Conservation (phyloP, 1,140 invertebrate species). For the Drosophila bipectinata region DNA sequence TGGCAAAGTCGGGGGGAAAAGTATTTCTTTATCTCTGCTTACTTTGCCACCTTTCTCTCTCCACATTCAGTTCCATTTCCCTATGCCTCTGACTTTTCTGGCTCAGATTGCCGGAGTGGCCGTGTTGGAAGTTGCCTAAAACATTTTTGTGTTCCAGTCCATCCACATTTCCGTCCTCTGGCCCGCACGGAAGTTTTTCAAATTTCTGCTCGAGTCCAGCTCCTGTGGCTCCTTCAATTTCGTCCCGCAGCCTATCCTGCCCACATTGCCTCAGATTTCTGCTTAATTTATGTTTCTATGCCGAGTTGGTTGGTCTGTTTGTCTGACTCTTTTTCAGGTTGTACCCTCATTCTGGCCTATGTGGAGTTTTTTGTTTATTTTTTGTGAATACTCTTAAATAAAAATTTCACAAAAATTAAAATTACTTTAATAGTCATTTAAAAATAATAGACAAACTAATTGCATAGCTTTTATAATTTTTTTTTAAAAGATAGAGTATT, state of each 20-base stretch:
- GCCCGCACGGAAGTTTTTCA: conserved; percentile 54
- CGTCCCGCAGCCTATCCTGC: not conserved
- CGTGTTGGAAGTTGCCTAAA: conserved; percentile 59
- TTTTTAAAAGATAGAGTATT: not conserved
- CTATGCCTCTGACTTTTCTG: conserved; percentile 3
- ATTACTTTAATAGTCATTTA: no score
- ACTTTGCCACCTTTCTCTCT: conserved; percentile 29
- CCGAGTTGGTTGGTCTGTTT: conserved; percentile 49
- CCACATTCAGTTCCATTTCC: not conserved
- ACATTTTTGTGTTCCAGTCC: conserved; percentile 53
- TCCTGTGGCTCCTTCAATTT: conserved; percentile 15
- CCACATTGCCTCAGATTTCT: conserved; percentile 56
- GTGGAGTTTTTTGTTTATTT: conserved; percentile 7
- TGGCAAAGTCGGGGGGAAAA: conserved; percentile 8
- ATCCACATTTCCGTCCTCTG: not conserved
- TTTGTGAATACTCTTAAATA: conserved; percentile 4
- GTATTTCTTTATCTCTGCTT: conserved; percentile 36
- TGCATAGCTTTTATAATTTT: no score
- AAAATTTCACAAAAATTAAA: not conserved
- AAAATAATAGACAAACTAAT: no score
- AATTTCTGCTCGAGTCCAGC: conserved; percentile 29
- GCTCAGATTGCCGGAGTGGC: conserved; percentile 46
- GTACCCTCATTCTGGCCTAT: not conserved
- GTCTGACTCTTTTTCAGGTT: conserved; percentile 39
- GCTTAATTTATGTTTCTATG: conserved; percentile 75